Base-by-base conservation (phyloP, 2,113 vertebrate genomes). In the Cariama cristata region DNA sequence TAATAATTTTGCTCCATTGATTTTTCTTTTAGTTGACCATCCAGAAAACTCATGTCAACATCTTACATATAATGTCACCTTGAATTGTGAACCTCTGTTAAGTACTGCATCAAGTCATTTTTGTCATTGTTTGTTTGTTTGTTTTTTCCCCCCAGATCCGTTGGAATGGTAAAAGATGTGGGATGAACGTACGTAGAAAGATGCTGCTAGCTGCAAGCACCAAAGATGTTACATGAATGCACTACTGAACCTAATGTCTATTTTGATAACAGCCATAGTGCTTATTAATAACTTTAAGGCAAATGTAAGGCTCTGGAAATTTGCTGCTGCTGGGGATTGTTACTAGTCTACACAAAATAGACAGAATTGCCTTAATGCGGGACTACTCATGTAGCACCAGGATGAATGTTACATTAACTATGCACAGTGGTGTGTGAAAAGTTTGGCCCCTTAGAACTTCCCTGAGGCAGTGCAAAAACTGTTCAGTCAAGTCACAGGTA, bases 171-270 rank as follows among this genome's bases (percentile, higher is more conserved):
- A 30, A 63, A 88, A 91, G 83, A 86, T 58, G 24, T 53, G 68
- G 89, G 96, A 96, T 60, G 86, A 77, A 85, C 59, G 23, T 80
- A 85, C 7, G 38, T 44, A 72, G 95, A 75, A 90, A 95, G 97
- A 95, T 87, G 97, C 98, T 98, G 98, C 98, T 97, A 94, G 76
- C 79, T 86, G 96, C 75, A 68, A 97, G 96, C 97, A 98, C 98
- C 98, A 98, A 98, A 98, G 98, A 98, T 92, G 85, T 92, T 77
- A 64, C 72, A 91, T 10, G 95, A 72, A 79, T 97, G 97, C 96
- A 92, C 97, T 97, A 97, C 91, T 96, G 97, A 97, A 90, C 88
- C 79, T 40, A 91, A 95, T 73, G 91, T 97, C 97, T 97, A 91
- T 96, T 98, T 97, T 97, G 96, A 49, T 97, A 97, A 97, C 96